Base-by-base conservation (phyloP, 2,888 invertebrate genomes). In the Leucoma salicis region DNA sequence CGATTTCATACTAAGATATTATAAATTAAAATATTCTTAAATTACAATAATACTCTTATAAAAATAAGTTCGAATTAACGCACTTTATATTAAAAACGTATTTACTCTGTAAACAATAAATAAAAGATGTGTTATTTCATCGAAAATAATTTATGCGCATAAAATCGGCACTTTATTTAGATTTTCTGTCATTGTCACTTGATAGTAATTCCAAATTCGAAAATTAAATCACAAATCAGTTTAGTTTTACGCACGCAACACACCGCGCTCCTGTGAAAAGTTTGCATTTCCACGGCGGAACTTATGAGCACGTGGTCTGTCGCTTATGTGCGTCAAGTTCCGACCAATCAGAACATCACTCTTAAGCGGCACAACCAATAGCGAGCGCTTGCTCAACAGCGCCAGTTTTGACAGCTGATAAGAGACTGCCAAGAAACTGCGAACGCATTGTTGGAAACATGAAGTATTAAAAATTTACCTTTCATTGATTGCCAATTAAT, bases 281-380 rank as follows among this genome's bases (percentile, higher is more conserved):
- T 86, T 86, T 72, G 55, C 55, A 68, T 67, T 74, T 66, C 50
- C 52, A 57, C 57, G 42, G 47, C 62, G 80, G 81, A 88, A 87
- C 88, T 89, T 82, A 88, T 88, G 63, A 89, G 88, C 88, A 89
- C 85, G 86, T 87, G 87, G 78, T 57, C 49, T 62, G 78, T 85
- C 88, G 86, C 88, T 89, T 69, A 87, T 87, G 78, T 84, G 86
- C 70, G 62, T 74, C 74, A 63, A 58, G 67, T 61, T 61, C 3
- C 69, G 66, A 67, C 88, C 88, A 86, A 89, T 89, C 72, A 73
- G 63, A 58, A 68, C 72, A 78, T 77, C 82, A 78, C 82, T 82
- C 53, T 80, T 81, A 43, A 82, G 82, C 74, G 81, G 71, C 53
- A 50, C 67, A 53, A 55, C 82, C 82, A 82, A 82, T 81, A 56